Evolutionary conservation across 2,797 vertebrate species (phyloP).

Genomic region (Limnodromus scolopaceus): DNA sequence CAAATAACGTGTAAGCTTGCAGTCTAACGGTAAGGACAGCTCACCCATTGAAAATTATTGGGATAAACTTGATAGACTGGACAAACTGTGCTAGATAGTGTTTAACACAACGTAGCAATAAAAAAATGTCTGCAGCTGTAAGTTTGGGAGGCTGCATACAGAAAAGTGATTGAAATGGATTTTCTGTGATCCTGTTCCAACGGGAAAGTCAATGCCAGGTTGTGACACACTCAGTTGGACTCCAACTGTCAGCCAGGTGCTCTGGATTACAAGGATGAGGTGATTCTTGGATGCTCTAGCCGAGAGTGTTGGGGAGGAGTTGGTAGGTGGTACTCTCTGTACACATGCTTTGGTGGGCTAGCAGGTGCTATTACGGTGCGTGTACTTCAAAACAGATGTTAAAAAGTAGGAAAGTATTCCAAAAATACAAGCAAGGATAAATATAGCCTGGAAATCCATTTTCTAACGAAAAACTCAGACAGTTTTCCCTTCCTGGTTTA

Average conservation of each 20-base stretch:
- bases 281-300: not conserved
- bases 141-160: not conserved
- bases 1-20: not conserved
- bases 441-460: not conserved
- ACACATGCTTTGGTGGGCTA: not conserved
- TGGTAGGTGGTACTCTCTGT: not conserved
- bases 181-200: not conserved
- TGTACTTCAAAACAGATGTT: not conserved
- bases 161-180: not conserved
- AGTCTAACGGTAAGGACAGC: not conserved
- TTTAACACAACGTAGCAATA: not conserved
- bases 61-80: not conserved
- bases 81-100: not conserved
- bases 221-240: not conserved
- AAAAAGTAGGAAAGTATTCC: not conserved
- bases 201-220: rapidly evolving
- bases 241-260: not conserved
- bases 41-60: not conserved
- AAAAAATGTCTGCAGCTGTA: not conserved
- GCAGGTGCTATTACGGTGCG: not conserved
- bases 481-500: not conserved
- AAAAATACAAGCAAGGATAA: not conserved
- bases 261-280: rapidly evolving
- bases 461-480: rapidly evolving
- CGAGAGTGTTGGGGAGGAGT: not conserved